Evolutionary conservation across 92 coral and sea anemone species (phyloP), one percentile per base, ranked within the genome.

Genomic region (Phenganax stokvisi): DNA sequence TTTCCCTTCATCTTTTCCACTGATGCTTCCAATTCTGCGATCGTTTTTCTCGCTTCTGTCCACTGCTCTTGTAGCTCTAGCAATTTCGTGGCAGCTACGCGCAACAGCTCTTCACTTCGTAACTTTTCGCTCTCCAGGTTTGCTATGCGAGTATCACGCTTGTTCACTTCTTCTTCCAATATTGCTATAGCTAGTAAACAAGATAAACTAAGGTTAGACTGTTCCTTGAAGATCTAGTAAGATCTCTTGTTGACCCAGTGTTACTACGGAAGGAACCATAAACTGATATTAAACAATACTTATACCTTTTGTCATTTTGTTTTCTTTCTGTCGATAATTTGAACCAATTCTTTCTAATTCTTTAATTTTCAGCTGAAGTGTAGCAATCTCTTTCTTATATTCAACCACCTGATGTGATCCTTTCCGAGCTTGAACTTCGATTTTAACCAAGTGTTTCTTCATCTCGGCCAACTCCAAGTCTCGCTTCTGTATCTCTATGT

Each of bases 271-370:
- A 37, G 47, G 47, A 37, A 37, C 2, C 47, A 5, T 37, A 37
- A 37, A 37, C 47, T 37, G 47, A 1, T 37, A 2, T 37, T 37
- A 37, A 37, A 37, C 47, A 37, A 37, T 37, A 20, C 25, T 20
- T 13, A 79, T 47, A 54, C 88, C 92, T 29, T 87, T 85, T 27
- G 80, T 87, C 59, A 93, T 85, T 83, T 85, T 89, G 25, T 79
- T 86, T 17, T 93, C 92, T 15, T 85, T 92, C 37, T 89, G 89
- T 30, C 90, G 89, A 52, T 87, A 52, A 66, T 84, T 87, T 8
- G 76, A 88, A 57, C 73, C 74, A 10, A 87, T 72, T 54, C 80
- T 86, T 65, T 89, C 97, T 51, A 88, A 56, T 75, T 93, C 98
- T 0, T 83, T 72, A 56, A 54, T 86, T 77, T 83, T 86, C 55